A percentile compares a stretch with the other conserved stretches of the same genome.
phyloP scores from a whole-genome alignment of 2,888 invertebrate genomes.

The Morpho achilles region DNA sequence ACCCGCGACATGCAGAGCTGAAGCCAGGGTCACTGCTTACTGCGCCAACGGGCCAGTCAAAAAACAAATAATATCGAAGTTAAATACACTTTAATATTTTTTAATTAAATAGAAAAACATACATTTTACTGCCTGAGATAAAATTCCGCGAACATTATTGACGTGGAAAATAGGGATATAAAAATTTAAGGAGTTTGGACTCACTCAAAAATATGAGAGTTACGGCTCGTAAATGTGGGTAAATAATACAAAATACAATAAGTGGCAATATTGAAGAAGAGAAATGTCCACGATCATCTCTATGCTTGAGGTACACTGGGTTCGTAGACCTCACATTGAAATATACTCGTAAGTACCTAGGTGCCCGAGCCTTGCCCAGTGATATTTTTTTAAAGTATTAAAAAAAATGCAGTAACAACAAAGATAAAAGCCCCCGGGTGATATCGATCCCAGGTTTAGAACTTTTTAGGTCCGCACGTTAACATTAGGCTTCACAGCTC shows the following conservation, averaged over 20 bases:
- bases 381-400: too few species aligned
- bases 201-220: slow-evolving; percentile 72
- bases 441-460: too few species aligned
- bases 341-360: too few species aligned
- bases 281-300: slow-evolving; percentile 40
- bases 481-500: too few species aligned
- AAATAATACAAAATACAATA: slow-evolving; percentile 79
- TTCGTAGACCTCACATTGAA: too few species aligned
- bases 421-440: too few species aligned
- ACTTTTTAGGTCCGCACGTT: too few species aligned
- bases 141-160: slow-evolving; percentile 62
- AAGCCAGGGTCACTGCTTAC: too few species aligned
- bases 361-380: too few species aligned
- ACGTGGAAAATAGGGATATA: slow-evolving; percentile 66
- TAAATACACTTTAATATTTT: slow-evolving; percentile 19
- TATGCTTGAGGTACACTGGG: slow-evolving; percentile 37
- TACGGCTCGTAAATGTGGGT: slow-evolving; percentile 70
- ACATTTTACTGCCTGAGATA: slow-evolving; percentile 58
- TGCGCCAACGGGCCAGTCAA: too few species aligned
- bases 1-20: too few species aligned
- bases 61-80: background rate
- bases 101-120: slow-evolving; percentile 54
- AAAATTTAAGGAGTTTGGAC: slow-evolving; percentile 75
- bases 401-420: too few species aligned
- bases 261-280: slow-evolving; percentile 69